phyloP scores from a whole-genome alignment of 2,113 vertebrate species.

The Leiothrix lutea region DNA sequence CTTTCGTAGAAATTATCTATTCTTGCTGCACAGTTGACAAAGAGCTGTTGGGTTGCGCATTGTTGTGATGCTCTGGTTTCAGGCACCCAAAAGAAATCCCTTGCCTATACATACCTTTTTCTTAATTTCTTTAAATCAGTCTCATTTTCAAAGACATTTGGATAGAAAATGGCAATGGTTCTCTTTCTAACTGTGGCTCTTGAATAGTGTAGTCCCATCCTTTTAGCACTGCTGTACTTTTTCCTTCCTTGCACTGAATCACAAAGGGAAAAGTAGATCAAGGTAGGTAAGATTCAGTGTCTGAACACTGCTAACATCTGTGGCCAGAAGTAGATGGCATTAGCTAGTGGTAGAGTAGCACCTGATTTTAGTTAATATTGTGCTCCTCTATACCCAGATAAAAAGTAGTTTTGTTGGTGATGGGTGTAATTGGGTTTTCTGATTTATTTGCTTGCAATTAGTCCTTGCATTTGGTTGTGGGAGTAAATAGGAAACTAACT shows the following conservation, averaged over 20 bases:
- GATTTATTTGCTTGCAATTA: slow-evolving; percentile 36
- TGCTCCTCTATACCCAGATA: background rate
- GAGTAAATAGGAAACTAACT: slow-evolving; percentile 16
- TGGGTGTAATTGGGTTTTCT: slow-evolving; percentile 24
- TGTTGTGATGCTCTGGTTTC: background rate
- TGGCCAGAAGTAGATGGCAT: slow-evolving; percentile 36
- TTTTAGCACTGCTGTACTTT: slow-evolving; percentile 33
- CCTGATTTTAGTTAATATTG: background rate
- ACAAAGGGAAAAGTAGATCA: background rate
- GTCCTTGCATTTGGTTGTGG: slow-evolving; percentile 31
- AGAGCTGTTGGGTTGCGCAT: slow-evolving; percentile 39
- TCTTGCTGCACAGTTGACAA: slow-evolving; percentile 71
- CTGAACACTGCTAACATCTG: background rate
- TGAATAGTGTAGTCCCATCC: slow-evolving; percentile 33
- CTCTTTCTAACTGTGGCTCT: slow-evolving; percentile 74
- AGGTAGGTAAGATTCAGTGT: background rate
- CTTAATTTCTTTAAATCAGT: background rate
- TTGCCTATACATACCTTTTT: background rate
- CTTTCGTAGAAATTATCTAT: slow-evolving; percentile 48
- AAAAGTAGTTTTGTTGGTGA: slow-evolving; percentile 58
- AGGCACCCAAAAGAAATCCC: slow-evolving; percentile 17
- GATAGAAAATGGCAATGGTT: slow-evolving; percentile 1
- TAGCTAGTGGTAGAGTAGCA: slow-evolving; percentile 63
- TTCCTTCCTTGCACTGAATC: slow-evolving; percentile 17
- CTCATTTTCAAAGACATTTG: background rate